Evolutionary conservation across 2,113 vertebrate genomes (phyloP).

Genomic region (Pseudorectes ferrugineus): DNA sequence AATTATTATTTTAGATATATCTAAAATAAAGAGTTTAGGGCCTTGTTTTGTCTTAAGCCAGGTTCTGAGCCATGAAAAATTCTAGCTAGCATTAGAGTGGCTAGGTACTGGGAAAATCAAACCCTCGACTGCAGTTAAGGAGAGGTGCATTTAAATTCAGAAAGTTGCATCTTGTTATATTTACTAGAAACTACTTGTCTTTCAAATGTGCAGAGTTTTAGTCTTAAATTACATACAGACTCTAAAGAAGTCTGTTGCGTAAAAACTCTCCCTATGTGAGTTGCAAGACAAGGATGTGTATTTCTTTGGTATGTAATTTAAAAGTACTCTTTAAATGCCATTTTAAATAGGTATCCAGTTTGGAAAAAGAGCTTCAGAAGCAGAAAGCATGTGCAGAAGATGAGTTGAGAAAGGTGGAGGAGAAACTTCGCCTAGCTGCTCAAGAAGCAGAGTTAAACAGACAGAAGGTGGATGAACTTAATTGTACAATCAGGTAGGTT

Average conservation of each 20-base stretch:
- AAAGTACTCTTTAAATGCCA: neutral
- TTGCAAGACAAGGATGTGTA: neutral
- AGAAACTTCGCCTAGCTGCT: slow-evolving; percentile 63
- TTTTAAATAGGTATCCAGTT: slow-evolving; percentile 77
- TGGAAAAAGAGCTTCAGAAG: slow-evolving; percentile 87
- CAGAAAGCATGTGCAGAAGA: slow-evolving; percentile 71
- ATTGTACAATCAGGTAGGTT: slow-evolving; percentile 74
- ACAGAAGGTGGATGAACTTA: slow-evolving; percentile 74
- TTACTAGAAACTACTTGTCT: neutral
- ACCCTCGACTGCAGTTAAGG: neutral
- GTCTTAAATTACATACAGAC: neutral
- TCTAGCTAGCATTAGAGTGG: neutral
- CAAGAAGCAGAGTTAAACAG: slow-evolving; percentile 72
- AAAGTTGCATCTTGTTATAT: neutral
- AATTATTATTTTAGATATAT: neutral
- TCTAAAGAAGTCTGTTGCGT: neutral
- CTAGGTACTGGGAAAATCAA: neutral
- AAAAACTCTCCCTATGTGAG: neutral
- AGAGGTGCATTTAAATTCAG: neutral
- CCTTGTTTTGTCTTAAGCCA: neutral
- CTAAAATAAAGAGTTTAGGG: neutral
- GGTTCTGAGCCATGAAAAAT: neutral
- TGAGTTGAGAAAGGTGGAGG: slow-evolving; percentile 73
- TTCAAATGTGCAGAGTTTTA: neutral
- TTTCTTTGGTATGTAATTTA: neutral